phyloP scores from a whole-genome alignment of 2,888 invertebrate species.

The Pristionchus japonicus region DNA sequence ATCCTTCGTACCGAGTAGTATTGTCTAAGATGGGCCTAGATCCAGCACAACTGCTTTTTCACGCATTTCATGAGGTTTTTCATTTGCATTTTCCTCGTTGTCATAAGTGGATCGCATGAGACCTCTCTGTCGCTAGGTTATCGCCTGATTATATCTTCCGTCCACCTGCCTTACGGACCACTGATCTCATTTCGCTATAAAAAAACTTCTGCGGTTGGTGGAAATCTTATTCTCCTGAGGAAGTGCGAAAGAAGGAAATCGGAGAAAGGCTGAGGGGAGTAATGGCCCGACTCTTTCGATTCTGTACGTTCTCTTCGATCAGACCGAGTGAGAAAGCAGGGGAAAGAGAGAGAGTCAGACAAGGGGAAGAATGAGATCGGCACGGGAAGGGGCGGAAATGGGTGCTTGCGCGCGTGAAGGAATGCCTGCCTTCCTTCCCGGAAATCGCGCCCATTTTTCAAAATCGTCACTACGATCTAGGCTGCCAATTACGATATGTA shows the following conservation, averaged over 20 bases:
- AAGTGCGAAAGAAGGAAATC: not conserved
- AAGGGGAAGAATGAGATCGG: not conserved
- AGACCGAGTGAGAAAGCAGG: too few relatives aligned
- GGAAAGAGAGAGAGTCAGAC: not conserved
- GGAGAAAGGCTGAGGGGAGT: not conserved
- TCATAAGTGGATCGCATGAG: too few relatives aligned
- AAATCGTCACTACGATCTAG: not conserved
- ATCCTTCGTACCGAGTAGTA: not conserved
- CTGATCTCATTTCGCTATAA: not conserved
- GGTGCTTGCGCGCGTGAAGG: not conserved
- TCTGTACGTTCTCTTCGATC: too few relatives aligned
- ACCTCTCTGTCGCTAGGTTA: too few relatives aligned
- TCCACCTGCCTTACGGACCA: too few relatives aligned
- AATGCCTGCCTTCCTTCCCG: not conserved
- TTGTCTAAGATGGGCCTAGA: too few relatives aligned
- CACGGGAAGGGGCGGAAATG: not conserved
- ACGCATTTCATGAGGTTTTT: too few relatives aligned
- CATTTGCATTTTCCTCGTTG: too few relatives aligned
- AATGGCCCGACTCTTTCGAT: too few relatives aligned
- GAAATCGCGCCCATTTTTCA: not conserved
- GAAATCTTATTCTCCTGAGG: not conserved
- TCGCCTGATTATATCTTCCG: too few relatives aligned
- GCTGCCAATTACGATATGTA: not conserved
- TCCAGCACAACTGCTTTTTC: too few relatives aligned
- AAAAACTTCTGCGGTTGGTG: not conserved